Evolutionary conservation across 2,113 vertebrate genomes (phyloP).

Genomic region (Forbesichthys papilliferus): DNA sequence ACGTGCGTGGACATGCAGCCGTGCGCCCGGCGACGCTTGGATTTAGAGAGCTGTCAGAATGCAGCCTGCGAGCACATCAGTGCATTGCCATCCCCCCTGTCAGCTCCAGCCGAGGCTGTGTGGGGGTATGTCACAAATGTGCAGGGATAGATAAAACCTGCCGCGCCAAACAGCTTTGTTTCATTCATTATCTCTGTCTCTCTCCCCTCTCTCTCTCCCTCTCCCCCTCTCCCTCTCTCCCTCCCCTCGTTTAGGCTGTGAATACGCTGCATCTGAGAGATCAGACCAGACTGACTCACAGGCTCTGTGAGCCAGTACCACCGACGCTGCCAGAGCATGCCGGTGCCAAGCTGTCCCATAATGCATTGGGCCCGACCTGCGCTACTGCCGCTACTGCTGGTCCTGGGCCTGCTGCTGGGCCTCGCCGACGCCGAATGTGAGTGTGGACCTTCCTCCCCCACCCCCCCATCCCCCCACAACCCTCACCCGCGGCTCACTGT

Average conservation of each 20-base stretch:
- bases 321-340: slow-evolving; percentile 83
- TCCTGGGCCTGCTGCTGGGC: slow-evolving; percentile 84
- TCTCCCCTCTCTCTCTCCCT: slow-evolving; percentile 37
- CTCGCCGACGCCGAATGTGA: slow-evolving; percentile 90
- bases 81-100: slow-evolving; percentile 69
- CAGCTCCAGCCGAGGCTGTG: slow-evolving; percentile 69
- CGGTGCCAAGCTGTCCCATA: slow-evolving; percentile 88
- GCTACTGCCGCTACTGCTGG: slow-evolving; percentile 82
- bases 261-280: slow-evolving; percentile 87
- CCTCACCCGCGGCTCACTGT: slow-evolving; percentile 11
- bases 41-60: slow-evolving; percentile 77
- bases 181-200: slow-evolving; percentile 71
- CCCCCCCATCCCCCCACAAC: slow-evolving; percentile 1
- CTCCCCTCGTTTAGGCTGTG: slow-evolving; percentile 83
- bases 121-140: slow-evolving; percentile 76
- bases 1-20: no score
- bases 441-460: slow-evolving; percentile 39
- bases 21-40: slow-evolving; percentile 67
- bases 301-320: slow-evolving; percentile 85
- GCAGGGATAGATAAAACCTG: slow-evolving; percentile 70
- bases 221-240: slow-evolving; percentile 33
- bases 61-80: slow-evolving; percentile 73
- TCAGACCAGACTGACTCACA: slow-evolving; percentile 81
- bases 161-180: slow-evolving; percentile 74
- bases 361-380: slow-evolving; percentile 83